Conservation (phyloP, 2,113 vertebrate genomes). For the Lota lota region DNA sequence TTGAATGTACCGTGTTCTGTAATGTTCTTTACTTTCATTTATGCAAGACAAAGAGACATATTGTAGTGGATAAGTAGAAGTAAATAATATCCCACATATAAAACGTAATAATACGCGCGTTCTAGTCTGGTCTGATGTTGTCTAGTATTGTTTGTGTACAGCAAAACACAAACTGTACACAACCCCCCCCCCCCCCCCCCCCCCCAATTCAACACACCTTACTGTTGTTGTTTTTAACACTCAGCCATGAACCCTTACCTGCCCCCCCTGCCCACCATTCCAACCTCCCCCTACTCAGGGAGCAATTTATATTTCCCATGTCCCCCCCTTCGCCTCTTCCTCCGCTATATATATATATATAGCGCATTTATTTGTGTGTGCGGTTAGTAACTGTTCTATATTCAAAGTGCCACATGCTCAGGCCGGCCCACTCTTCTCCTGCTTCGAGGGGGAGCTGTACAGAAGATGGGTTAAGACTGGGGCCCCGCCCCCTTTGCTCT, state of each 20-base stretch:
- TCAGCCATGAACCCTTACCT: not conserved
- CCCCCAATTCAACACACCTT: not conserved
- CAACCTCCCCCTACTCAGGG: conserved; percentile 46
- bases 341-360: conserved; percentile 43
- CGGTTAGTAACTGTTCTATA: conserved; percentile 83
- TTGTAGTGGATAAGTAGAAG: too few relatives aligned
- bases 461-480: conserved; percentile 14
- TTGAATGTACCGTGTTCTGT: too few relatives aligned
- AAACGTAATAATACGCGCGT: too few relatives aligned
- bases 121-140: too few relatives aligned
- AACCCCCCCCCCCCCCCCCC: too few relatives aligned
- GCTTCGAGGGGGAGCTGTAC: conserved; percentile 57
- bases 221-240: not conserved
- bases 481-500: conserved; percentile 8
- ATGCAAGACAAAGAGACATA: too few relatives aligned
- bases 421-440: conserved; percentile 47
- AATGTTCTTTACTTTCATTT: too few relatives aligned
- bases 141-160: too few relatives aligned
- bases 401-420: conserved; percentile 67
- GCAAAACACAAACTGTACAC: too few relatives aligned
- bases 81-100: too few relatives aligned
- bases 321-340: conserved; percentile 24
- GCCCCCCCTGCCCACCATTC: not conserved
- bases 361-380: conserved; percentile 75
- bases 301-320: conserved; percentile 55